A percentile compares a stretch with the other conserved stretches of the same genome.
Evolutionary conservation across 2,888 invertebrate species (phyloP).

Genomic region (Caenorhabditis sinica): DNA sequence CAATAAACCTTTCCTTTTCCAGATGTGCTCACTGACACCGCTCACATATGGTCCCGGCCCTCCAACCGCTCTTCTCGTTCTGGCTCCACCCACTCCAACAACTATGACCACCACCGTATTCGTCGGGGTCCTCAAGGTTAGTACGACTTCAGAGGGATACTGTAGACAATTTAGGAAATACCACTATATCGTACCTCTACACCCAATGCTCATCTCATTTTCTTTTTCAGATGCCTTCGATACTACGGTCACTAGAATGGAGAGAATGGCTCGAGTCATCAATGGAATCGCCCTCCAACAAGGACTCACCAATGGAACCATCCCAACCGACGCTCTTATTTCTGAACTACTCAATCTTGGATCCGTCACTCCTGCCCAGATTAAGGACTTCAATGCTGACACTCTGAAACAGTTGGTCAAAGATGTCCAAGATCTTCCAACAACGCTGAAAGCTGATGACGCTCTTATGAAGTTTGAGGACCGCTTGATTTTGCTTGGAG

Average conservation of each 20-base stretch:
- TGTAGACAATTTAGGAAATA: not conserved
- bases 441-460: not conserved
- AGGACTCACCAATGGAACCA: not conserved
- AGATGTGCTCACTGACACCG: no score
- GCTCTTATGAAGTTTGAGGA: not conserved
- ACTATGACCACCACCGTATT: not conserved
- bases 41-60: no score
- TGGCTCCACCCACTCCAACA: not conserved
- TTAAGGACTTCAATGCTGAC: not conserved
- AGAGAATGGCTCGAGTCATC: not conserved
- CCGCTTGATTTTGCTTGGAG: not conserved
- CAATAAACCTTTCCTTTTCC: no score
- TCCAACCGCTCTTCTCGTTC: not conserved
- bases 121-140: not conserved
- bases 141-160: not conserved
- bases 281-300: slow-evolving; percentile 10
- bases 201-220: not conserved
- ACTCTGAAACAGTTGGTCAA: not conserved
- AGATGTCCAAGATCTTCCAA: not conserved
- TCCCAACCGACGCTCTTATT: not conserved
- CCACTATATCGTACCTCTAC: not conserved
- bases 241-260: not conserved
- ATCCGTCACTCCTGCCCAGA: not conserved
- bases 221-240: not conserved
- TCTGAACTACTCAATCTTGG: not conserved